phyloP scores from a whole-genome alignment of 2,113 vertebrate species.

The Petroica traversi region DNA sequence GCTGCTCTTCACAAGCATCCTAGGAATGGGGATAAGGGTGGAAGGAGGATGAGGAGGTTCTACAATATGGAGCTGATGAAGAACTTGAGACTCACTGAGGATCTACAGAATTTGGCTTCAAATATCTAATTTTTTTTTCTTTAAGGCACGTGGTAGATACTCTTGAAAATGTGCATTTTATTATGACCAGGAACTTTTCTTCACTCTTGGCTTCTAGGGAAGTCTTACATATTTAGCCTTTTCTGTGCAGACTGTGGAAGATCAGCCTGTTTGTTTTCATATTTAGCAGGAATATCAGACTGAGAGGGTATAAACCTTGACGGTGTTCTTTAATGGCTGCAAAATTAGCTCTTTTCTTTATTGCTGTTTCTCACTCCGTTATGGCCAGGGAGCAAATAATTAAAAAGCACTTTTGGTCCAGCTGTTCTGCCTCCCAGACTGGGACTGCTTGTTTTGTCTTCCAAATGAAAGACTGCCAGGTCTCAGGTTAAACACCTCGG shows the following conservation, averaged over 20 bases:
- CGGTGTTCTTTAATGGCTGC: background rate
- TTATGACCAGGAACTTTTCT: slow-evolving; percentile 9
- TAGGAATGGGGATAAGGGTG: background rate
- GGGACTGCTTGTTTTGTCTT: background rate
- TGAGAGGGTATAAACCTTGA: slow-evolving; percentile 19
- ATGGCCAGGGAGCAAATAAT: slow-evolving; percentile 7
- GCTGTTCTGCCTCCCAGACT: background rate
- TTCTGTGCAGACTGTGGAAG: slow-evolving; percentile 13
- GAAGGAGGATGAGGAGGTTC: rapidly evolving
- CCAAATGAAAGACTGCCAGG: background rate
- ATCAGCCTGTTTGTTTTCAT: background rate
- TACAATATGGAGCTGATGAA: background rate
- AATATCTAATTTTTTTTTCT: background rate
- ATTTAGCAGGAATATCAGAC: slow-evolving; percentile 13
- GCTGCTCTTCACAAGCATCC: background rate
- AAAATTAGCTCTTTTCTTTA: slow-evolving; percentile 45
- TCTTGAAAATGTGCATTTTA: background rate
- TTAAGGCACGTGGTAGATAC: background rate
- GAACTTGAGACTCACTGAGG: background rate
- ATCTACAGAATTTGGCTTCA: background rate
- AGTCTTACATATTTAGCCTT: slow-evolving; percentile 5
- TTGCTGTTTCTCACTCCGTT: background rate
- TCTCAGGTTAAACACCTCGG: background rate
- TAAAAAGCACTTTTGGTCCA: background rate
- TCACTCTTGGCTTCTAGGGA: background rate